Evolutionary conservation across 2,888 invertebrate species (phyloP), one percentile per base, ranked within the genome.

Genomic region (Apomyelois bistriatella): DNA sequence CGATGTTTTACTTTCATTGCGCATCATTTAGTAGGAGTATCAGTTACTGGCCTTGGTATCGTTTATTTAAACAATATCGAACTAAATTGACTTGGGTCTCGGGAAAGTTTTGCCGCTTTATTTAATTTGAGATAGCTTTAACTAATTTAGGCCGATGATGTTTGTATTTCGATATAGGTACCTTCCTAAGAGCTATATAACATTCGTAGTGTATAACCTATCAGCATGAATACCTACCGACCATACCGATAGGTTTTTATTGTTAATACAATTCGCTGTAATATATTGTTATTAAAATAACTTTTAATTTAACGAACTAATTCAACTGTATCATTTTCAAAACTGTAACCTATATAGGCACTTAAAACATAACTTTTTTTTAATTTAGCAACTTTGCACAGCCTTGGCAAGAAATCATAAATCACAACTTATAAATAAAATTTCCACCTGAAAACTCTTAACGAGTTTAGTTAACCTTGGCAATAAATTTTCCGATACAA

Each of bases 401-500:
- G 5, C 22, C 30, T 32, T 15, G 46, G 15, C 61, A 60, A 58
- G 64, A 70, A 68, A 66, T 62, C 64, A 80, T 82, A 85, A 87
- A 87, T 86, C 82, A 83, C 74, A 74, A 77, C 64, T 76, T 79
- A 71, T 78, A 77, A 85, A 82, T 82, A 83, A 81, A 81, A 79
- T 72, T 72, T 71, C 67, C 75, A 77, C 78, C 79, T 79, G 76
- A 36, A 78, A 83, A 82, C 74, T 82, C 79, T 74, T 85, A 86
- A 89, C 85, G 79, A 88, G 86, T 85, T 87, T 84, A 81, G 78
- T 85, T 82, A 82, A 82, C 81, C 83, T 86, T 81, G 72, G 65
- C 75, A 58, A 86, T 87, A 89, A 89, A 87, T 88, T 85, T 80
- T 57, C 76, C 82, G 79, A 86, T 87, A 88, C 88, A 87, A 86